phyloP scores from a whole-genome alignment of 2,888 invertebrate genomes.

The Drosophila testacea region DNA sequence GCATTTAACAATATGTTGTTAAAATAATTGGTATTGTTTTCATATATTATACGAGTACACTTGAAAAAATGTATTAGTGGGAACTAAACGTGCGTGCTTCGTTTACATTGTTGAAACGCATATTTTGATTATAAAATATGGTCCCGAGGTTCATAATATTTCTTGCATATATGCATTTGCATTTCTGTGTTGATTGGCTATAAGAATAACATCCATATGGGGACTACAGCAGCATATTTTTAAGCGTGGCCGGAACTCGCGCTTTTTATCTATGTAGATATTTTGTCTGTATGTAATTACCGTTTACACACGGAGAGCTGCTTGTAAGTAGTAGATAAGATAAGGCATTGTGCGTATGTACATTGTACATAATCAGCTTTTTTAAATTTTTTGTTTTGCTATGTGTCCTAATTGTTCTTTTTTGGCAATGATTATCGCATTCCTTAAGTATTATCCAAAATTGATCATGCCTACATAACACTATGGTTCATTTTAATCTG shows the following conservation, averaged over 20 bases:
- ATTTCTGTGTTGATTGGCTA: slow-evolving; percentile 50
- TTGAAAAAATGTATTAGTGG: slow-evolving; percentile 46
- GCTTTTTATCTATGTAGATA: slow-evolving; percentile 14
- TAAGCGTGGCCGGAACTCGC: slow-evolving; percentile 49
- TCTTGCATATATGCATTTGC: slow-evolving; percentile 35
- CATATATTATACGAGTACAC: slow-evolving; percentile 29
- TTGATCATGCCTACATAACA: slow-evolving; percentile 38
- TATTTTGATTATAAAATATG: slow-evolving; percentile 85
- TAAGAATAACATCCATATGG: slow-evolving; percentile 42
- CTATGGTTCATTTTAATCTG: slow-evolving; percentile 16
- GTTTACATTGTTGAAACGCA: slow-evolving; percentile 80
- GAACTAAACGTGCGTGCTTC: slow-evolving; percentile 67
- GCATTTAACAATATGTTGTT: slow-evolving; percentile 57
- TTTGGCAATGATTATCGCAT: slow-evolving; percentile 62
- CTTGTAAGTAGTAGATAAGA: slow-evolving; percentile 49
- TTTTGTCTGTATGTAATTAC: slow-evolving; percentile 22
- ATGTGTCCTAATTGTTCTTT: slow-evolving; percentile 44
- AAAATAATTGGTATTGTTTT: slow-evolving; percentile 31
- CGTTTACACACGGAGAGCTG: slow-evolving; percentile 39
- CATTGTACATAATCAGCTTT: slow-evolving; percentile 49
- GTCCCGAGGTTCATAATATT: slow-evolving; percentile 83
- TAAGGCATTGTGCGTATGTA: slow-evolving; percentile 69
- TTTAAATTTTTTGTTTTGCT: slow-evolving; percentile 20
- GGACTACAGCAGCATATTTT: slow-evolving; percentile 60
- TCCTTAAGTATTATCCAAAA: slow-evolving; percentile 29